phyloP scores from a whole-genome alignment of 2,797 vertebrate species.

The Notoglanidium macrostoma region DNA sequence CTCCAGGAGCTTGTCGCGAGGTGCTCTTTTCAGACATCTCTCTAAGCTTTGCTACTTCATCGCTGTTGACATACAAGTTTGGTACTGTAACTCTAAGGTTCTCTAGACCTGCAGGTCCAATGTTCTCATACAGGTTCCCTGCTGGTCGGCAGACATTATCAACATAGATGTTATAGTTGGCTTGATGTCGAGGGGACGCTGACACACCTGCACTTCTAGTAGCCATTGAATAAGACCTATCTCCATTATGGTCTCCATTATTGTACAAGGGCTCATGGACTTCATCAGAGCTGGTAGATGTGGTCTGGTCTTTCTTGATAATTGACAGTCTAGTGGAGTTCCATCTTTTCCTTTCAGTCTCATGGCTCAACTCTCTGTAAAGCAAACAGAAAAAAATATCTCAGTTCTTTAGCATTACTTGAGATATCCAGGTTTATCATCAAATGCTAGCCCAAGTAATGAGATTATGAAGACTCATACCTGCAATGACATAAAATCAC shows the following conservation, averaged over 20 bases:
- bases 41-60: conserved; percentile 73
- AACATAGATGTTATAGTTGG: conserved; percentile 89
- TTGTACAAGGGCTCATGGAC: conserved; percentile 71
- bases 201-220: conserved; percentile 70
- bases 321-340: conserved; percentile 82
- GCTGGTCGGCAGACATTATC: conserved; percentile 79
- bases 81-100: conserved; percentile 69
- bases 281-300: conserved; percentile 89
- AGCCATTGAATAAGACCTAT: conserved; percentile 72
- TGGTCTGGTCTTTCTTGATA: conserved; percentile 92
- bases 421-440: neutral
- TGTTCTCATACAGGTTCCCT: conserved; percentile 76
- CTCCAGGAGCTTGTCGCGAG: conserved; percentile 72
- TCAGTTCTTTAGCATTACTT: neutral
- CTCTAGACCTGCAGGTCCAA: conserved; percentile 65
- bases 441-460: neutral
- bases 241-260: conserved; percentile 69
- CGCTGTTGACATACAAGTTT: conserved; percentile 72
- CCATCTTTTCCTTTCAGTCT: conserved; percentile 72
- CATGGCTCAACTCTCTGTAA: conserved; percentile 74
- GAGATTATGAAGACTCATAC: conserved; percentile 62
- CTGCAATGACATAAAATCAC: conserved; percentile 81
- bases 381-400: conserved; percentile 18
- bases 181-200: conserved; percentile 78
- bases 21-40: conserved; percentile 77